phyloP scores from a whole-genome alignment of 1,140 invertebrate genomes.

The Andricus grossulariae region DNA sequence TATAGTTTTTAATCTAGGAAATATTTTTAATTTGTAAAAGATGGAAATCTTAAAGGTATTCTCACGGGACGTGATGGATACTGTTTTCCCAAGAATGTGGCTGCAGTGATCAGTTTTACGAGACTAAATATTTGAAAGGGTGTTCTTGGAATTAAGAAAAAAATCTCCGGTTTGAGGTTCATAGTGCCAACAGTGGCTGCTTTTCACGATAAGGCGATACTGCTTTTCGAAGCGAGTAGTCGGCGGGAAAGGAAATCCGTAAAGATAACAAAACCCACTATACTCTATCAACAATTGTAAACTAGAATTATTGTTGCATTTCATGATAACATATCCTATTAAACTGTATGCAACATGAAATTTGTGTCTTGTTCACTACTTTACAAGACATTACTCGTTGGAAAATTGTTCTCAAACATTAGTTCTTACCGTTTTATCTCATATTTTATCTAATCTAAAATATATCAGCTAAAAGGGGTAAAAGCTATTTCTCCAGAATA shows the following conservation, averaged over 20 bases:
- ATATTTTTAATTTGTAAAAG: neutral
- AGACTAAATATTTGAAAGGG: constrained; percentile 17
- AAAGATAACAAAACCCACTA: constrained; percentile 11
- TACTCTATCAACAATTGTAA: constrained; percentile 2
- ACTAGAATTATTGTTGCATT: constrained; percentile 13
- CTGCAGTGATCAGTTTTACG: neutral
- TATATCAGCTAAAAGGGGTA: too few species aligned
- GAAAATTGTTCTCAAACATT: neutral
- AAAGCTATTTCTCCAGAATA: too few species aligned
- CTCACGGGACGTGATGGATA: neutral
- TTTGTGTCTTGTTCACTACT: neutral
- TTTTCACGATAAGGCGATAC: neutral
- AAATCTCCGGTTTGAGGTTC: constrained; percentile 4
- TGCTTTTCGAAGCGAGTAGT: constrained; percentile 6
- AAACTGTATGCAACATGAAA: neutral
- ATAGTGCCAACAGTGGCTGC: constrained; percentile 17
- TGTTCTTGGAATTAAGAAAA: neutral
- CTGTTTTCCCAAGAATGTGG: neutral
- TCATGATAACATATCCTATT: neutral
- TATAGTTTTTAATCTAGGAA: too few species aligned
- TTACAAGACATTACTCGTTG: neutral
- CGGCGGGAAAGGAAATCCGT: constrained; percentile 1
- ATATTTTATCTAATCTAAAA: neutral
- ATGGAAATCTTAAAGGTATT: neutral
- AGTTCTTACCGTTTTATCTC: neutral